Evolutionary conservation across 2,113 vertebrate genomes (phyloP).

Genomic region (Chaetodon trifascialis): DNA sequence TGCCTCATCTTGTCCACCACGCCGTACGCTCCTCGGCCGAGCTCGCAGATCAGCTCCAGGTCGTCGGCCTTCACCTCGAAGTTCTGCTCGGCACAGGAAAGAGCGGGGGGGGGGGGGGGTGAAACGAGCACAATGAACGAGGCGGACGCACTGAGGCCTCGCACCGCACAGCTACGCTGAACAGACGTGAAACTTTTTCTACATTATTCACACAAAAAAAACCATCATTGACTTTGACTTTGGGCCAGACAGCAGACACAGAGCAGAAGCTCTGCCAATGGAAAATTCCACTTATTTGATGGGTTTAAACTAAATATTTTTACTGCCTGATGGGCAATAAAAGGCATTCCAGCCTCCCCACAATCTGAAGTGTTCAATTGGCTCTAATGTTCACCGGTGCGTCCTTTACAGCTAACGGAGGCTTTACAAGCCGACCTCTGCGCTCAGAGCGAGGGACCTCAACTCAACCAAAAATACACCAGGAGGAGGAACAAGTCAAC

Average conservation of each 20-base stretch:
- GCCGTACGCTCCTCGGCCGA: conserved; percentile 95
- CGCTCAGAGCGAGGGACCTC: not conserved
- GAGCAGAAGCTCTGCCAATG: conserved; percentile 57
- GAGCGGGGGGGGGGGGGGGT: no score
- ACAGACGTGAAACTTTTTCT: not conserved
- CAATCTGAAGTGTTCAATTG: conserved; percentile 69
- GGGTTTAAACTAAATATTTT: conserved; percentile 81
- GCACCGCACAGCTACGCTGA: not conserved
- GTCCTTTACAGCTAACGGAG: conserved; percentile 53
- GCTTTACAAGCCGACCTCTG: conserved; percentile 28
- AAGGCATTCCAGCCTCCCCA: conserved; percentile 77
- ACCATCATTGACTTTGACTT: not conserved
- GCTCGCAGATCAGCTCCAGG: conserved; percentile 92
- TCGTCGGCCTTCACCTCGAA: conserved; percentile 98
- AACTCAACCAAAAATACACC: conserved; percentile 6
- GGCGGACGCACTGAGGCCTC: not conserved
- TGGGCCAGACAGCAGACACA: not conserved
- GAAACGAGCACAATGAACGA: no score
- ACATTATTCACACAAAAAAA: conserved; percentile 1
- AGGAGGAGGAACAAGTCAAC: not conserved
- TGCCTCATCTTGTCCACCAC: conserved; percentile 98
- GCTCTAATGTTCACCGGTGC: conserved; percentile 66
- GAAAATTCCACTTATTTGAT: conserved; percentile 82
- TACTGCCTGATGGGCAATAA: conserved; percentile 70
- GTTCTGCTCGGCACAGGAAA: conserved; percentile 82